Conservation (phyloP, 2,113 vertebrate species). For the Promerops cafer region DNA sequence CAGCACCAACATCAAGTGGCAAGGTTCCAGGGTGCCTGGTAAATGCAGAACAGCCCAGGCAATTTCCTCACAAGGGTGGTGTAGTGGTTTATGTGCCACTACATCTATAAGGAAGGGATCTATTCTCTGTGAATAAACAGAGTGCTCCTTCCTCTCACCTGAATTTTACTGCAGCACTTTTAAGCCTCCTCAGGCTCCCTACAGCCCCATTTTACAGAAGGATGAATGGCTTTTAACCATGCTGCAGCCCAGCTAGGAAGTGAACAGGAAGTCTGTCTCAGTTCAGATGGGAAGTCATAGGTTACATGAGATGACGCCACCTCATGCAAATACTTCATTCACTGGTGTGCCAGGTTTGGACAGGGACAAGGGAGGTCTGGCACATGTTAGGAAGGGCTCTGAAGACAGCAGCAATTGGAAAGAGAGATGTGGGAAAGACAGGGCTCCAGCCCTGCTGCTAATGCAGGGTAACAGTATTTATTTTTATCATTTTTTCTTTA, state of each 20-base stretch:
- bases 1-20: neutral
- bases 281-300: neutral
- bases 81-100: neutral
- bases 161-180: neutral
- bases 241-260: neutral
- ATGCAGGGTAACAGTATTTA: slow-evolving; percentile 31
- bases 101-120: neutral
- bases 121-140: neutral
- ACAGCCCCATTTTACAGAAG: neutral
- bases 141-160: neutral
- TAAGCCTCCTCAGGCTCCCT: neutral
- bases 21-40: neutral
- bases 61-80: neutral
- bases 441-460: slow-evolving; percentile 13
- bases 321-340: neutral
- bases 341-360: neutral
- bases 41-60: neutral
- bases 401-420: neutral
- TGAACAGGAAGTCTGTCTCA: neutral
- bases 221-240: neutral
- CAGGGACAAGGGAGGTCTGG: neutral
- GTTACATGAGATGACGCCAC: fast-evolving
- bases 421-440: neutral
- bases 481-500: slow-evolving; percentile 47
- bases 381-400: neutral